Evolutionary conservation across 2,888 invertebrate genomes (phyloP), one percentile per base, ranked within the genome.

Genomic region (Meghimatium bilineatum): DNA sequence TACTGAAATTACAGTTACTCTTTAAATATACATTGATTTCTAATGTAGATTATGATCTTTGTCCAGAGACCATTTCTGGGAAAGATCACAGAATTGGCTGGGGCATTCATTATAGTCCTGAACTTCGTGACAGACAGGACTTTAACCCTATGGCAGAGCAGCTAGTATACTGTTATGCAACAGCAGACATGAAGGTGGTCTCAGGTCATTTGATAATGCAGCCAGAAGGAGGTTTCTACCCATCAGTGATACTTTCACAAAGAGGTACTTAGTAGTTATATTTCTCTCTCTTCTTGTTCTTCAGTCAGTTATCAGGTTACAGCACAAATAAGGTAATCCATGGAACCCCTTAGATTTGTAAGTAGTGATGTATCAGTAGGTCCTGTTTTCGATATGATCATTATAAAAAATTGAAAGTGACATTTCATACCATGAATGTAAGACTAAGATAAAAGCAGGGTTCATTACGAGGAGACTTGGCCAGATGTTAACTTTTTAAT

Each of bases 141-240:
- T 91, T 91, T 84, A 89, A 89, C 85, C 91, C 91, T 36, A 90
- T 89, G 79, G 87, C 87, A 20, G 87, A 91, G 80, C 93, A 93
- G 86, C 86, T 92, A 32, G 91, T 92, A 3, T 86, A 92, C 77
- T 91, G 91, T 87, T 92, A 91, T 87, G 90, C 92, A 5, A 90
- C 91, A 29, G 83, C 91, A 52, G 88, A 92, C 85, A 87, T 89
- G 75, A 82, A 87, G 34, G 89, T 92, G 80, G 88, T 89, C 49
- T 89, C 89, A 85, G 89, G 88, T 49, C 85, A 90, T 44, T 89
- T 92, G 88, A 91, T 92, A 88, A 82, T 93, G 76, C 92, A 93
- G 85, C 93, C 93, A 20, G 87, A 90, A 63, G 93, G 93, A 8
- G 93, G 93, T 34, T 92, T 90, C 87, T 92, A 88, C 81, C 93